Conservation (phyloP, 2,888 invertebrate species). For the Argynnis bischoffii region DNA sequence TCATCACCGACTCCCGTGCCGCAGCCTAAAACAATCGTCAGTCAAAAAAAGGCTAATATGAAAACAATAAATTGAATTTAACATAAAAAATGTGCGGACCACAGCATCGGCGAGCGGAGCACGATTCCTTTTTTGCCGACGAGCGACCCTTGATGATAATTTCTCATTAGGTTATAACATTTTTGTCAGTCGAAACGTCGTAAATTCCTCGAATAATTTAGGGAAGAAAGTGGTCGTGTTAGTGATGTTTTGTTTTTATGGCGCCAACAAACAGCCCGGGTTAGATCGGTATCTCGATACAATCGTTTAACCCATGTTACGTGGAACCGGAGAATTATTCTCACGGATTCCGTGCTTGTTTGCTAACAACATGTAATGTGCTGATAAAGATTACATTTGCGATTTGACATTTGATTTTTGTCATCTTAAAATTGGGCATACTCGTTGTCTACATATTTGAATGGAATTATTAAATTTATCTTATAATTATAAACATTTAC, state of each 20-base stretch:
- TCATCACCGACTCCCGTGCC: constrained; percentile 72
- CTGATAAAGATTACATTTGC: constrained; percentile 51
- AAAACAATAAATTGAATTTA: constrained; percentile 70
- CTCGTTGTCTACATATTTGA: neutral
- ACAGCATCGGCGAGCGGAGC: constrained; percentile 55
- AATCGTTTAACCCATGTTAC: constrained; percentile 81
- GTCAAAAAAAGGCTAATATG: constrained; percentile 63
- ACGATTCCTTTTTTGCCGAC: constrained; percentile 73
- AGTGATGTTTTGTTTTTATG: constrained; percentile 81
- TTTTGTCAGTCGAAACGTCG: constrained; percentile 78
- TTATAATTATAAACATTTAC: neutral
- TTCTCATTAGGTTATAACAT: constrained; percentile 82
- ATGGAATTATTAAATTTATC: neutral
- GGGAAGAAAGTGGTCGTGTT: constrained; percentile 79
- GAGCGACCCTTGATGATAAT: constrained; percentile 77
- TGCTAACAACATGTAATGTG: constrained; percentile 74
- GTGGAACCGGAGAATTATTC: constrained; percentile 74
- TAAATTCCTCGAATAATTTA: constrained; percentile 81
- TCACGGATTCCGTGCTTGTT: constrained; percentile 66
- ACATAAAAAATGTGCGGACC: constrained; percentile 68
- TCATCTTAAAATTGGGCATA: constrained; percentile 24
- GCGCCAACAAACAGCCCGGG: constrained; percentile 78
- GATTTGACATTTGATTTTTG: constrained; percentile 27
- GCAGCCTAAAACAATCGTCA: constrained; percentile 72
- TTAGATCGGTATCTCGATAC: constrained; percentile 81